Percentiles rank a stretch among this genome's conserved stretches.
Evolutionary conservation across 1,140 invertebrate genomes (phyloP).

Genomic region (Meloidogyne exigua): DNA sequence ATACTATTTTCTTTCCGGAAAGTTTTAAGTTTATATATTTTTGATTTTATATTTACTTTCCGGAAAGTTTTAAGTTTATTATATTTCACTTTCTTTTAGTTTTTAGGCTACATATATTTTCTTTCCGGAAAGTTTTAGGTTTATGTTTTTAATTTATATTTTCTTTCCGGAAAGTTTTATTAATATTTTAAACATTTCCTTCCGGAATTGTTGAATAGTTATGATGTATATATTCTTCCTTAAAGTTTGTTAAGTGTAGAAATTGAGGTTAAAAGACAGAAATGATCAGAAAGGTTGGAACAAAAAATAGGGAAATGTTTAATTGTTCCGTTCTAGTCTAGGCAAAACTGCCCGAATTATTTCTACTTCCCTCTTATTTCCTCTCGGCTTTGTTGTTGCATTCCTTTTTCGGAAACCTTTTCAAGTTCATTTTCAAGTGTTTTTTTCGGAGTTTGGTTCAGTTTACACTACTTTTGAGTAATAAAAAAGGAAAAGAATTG

Average conservation of each 20-base stretch:
- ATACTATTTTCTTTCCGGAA: not conserved
- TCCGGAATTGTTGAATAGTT: too few species aligned
- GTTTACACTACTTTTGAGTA: too few species aligned
- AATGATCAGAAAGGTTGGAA: not conserved
- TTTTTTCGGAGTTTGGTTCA: not conserved
- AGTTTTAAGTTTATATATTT: not conserved
- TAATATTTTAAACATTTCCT: too few species aligned
- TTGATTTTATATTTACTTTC: not conserved
- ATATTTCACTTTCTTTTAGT: too few species aligned
- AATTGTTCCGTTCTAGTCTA: not conserved
- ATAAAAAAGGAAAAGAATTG: too few species aligned
- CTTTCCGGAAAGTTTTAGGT: not conserved
- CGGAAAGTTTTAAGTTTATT: too few species aligned
- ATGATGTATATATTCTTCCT: too few species aligned
- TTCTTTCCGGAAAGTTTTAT: too few species aligned
- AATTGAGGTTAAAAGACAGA: not conserved
- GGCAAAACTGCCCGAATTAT: not conserved
- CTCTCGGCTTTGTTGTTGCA: constrained; percentile 2
- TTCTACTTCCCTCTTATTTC: not conserved
- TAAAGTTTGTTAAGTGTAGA: not conserved
- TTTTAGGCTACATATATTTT: too few species aligned
- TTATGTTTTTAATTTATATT: not conserved
- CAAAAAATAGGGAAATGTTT: not conserved
- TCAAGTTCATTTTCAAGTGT: not conserved
- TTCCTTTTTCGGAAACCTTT: not conserved